Base-by-base conservation (phyloP, 2,113 vertebrate genomes). In the Nematolebias whitei region DNA sequence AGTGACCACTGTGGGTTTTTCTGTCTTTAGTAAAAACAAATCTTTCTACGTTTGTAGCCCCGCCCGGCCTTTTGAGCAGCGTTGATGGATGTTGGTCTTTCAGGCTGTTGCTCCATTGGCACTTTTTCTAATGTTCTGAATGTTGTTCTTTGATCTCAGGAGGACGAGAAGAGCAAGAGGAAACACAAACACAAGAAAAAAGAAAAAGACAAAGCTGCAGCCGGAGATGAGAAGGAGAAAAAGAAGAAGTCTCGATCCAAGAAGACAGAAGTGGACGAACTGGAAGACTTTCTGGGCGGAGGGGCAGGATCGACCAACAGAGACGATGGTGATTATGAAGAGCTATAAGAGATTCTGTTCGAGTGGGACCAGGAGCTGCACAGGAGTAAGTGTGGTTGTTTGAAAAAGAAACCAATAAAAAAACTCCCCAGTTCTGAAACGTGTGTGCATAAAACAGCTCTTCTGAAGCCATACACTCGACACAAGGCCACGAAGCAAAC, bases 281-380 rank as follows among this genome's bases (percentile, higher is more conserved):
- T 99, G 83, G 97, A 99, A 85, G 95, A 95, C 75, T 99, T 98
- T 72, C 88, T 98, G 71, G 94, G 92, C 0, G 95, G 95, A 38
- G 93, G 90, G 22, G 87, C 75, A 0, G 70, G 0, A 0, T 61
- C 22, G 12, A 79, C 88, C 74, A 91, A 91, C 19, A 87, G 60
- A 22, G 94, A 94, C 0, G 96, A 94, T 0, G 96, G 95, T 0
- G 98, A 98, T 83, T 99, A 99, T 0, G 98, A 99, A 88, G 96
- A 95, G 75, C 95, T 99, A 54, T 99, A 95, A 92, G 63, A 59
- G 43, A 16, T 47, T 22, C 39, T 2, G 9, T 39, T 47, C 44
- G n/a, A 10, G 41, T 4, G 41, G 68, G 63, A 47, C 40, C 8
- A 6, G 20, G 35, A 38, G 19, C n/a, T 47, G 67, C 63, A 41